Conservation (phyloP, 1,140 invertebrate species). For the Papilio helenus region DNA sequence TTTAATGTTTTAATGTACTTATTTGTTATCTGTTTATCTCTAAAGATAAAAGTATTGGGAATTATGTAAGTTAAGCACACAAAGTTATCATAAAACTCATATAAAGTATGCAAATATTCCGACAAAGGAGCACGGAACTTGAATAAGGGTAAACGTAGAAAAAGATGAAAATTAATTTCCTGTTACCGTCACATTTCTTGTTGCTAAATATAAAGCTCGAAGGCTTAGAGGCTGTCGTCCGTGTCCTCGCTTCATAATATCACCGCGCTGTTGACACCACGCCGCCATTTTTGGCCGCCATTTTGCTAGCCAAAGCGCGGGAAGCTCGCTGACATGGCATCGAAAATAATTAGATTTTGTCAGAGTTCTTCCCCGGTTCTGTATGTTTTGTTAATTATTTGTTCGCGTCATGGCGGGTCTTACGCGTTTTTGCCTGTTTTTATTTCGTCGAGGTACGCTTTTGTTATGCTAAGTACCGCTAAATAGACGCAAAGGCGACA, state of each 20-base stretch:
- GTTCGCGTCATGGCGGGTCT: constrained; percentile 52
- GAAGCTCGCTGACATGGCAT: constrained; percentile 72
- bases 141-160: constrained; percentile 41
- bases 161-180: constrained; percentile 72
- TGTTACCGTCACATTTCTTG: constrained; percentile 62
- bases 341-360: constrained; percentile 78
- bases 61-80: background rate
- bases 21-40: background rate
- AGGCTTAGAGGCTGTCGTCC: constrained; percentile 73
- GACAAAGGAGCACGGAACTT: constrained; percentile 32
- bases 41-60: background rate
- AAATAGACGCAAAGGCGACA: constrained; percentile 47
- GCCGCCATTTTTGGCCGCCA: constrained; percentile 64
- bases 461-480: constrained; percentile 50
- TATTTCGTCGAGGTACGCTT: constrained; percentile 44
- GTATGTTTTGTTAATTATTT: constrained; percentile 78
- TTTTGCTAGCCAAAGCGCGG: constrained; percentile 71
- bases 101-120: constrained; percentile 10
- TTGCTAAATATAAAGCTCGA: constrained; percentile 69
- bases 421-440: constrained; percentile 48
- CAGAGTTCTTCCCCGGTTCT: constrained; percentile 65
- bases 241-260: constrained; percentile 72
- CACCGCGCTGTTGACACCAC: constrained; percentile 65
- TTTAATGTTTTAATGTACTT: too few species aligned
- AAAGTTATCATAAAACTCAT: background rate